These are phyloP conservation scores for Apis mellifera DNA, from an alignment of 1,140 invertebrate species.

Conservation along the genomic window Amel_HAv3.1 CM009944.2:8818501-8819000, in stretches of 20 bases:
- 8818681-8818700: constrained; percentile 49
- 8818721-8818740: constrained; percentile 76
- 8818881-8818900: constrained; percentile 72
- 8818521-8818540: too few species aligned
- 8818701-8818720: constrained; percentile 65
- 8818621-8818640: too few species aligned
- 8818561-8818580: too few species aligned
- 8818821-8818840: constrained; percentile 81
- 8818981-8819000: neutral
- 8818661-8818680: constrained; percentile 42
- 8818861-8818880: constrained; percentile 82
- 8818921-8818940: constrained; percentile 78
- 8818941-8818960: constrained; percentile 60
- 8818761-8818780: constrained; percentile 81
- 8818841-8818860: constrained; percentile 81
- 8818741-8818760: constrained; percentile 76
- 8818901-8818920: constrained; percentile 77
- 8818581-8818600: too few species aligned
- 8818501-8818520: too few species aligned
- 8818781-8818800: constrained; percentile 81
- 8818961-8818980: neutral
- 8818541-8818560: too few species aligned
- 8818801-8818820: constrained; percentile 79
- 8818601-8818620: too few species aligned
- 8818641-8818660: neutral